A percentile compares a stretch with the other conserved stretches of the same genome.
These are phyloP conservation scores for Aphelinus atriplicis DNA, from an alignment of 1,140 invertebrate species.

Conservation along the genomic window DNA sequence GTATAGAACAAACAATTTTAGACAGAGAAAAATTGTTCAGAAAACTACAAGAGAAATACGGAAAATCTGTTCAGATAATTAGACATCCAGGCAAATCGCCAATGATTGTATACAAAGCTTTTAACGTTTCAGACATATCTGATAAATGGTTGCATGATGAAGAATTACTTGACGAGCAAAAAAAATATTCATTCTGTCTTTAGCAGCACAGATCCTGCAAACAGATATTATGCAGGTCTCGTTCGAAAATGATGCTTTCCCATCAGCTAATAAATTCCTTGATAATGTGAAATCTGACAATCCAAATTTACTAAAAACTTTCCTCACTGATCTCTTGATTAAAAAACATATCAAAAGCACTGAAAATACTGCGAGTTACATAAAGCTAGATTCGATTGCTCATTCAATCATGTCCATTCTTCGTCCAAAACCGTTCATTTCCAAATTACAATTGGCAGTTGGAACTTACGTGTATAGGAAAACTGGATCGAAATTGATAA, in stretches of 20 bases:
- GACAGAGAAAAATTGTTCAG: conserved; percentile 10
- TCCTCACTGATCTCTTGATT: conserved; percentile 13
- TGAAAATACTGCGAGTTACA: conserved; percentile 41
- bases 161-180: neutral
- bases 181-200: conserved; percentile 5
- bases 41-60: conserved; percentile 27
- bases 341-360: conserved; percentile 6
- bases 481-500: conserved; percentile 49
- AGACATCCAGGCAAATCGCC: conserved; percentile 21
- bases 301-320: conserved; percentile 26
- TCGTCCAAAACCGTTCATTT: conserved; percentile 48
- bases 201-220: neutral
- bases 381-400: conserved; percentile 47
- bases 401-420: conserved; percentile 55
- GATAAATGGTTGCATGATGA: conserved; percentile 6
- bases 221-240: conserved; percentile 7
- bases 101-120: conserved; percentile 23
- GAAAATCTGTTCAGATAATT: conserved; percentile 15
- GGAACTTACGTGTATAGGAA: no score
- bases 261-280: conserved; percentile 32
- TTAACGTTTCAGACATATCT: conserved; percentile 21
- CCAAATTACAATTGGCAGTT: no score
- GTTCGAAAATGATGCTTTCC: conserved; percentile 26
- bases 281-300: conserved; percentile 32
- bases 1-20: neutral